Percentiles rank a stretch among this genome's conserved stretches.
These are phyloP conservation scores for Phoenicopterus ruber DNA, from an alignment of 2,113 vertebrate species.

Conservation along the genomic window DNA sequence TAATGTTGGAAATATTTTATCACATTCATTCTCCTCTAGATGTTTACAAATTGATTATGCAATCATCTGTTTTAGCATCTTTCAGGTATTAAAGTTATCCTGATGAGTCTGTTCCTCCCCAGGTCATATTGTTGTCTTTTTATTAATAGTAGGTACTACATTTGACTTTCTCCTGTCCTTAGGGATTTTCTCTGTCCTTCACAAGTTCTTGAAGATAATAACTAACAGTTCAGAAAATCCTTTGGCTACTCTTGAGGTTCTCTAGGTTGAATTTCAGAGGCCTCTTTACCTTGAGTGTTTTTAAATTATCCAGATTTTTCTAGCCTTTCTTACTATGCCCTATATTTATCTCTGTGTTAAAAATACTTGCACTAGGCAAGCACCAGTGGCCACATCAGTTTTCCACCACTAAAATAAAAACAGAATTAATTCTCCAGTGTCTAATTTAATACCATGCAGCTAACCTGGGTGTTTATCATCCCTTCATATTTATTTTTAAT, in stretches of 20 bases:
- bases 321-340: neutral
- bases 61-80: neutral
- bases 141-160: neutral
- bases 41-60: neutral
- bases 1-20: neutral
- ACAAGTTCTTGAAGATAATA: neutral
- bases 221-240: neutral
- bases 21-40: neutral
- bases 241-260: neutral
- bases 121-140: neutral
- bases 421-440: neutral
- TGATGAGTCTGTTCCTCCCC: neutral
- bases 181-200: neutral
- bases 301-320: neutral
- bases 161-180: neutral
- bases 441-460: neutral
- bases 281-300: neutral
- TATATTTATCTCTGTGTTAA: neutral
- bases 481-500: constrained; percentile 55
- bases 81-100: neutral
- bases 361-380: neutral
- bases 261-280: neutral
- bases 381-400: neutral
- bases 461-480: neutral
- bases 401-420: neutral